Base-by-base conservation (phyloP, 2,888 invertebrate genomes). In the Drosophila limbata region DNA sequence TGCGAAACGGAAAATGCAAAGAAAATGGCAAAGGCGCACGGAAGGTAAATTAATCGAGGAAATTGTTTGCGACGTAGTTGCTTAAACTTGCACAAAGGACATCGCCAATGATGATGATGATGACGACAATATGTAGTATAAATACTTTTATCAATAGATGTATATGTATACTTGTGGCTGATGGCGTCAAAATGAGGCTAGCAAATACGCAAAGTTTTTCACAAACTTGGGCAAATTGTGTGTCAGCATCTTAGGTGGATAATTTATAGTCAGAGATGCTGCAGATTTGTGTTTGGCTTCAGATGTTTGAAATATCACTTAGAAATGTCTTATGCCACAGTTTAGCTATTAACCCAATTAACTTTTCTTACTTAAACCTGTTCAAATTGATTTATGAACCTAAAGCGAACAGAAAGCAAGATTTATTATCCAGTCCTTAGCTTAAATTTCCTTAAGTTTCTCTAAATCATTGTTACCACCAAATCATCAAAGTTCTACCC, bases 11-110 rank as follows among this genome's bases (percentile, higher is more conserved):
- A 76, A 84, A 77, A 75, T 73, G 86, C 76, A 72, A 82, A 69
- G 84, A 88, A 84, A 86, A 85, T 83, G 69, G 79, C 77, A 82
- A 79, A 80, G 83, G 80, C 83, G 72, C 72, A 70, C 80, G 84
- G 87, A 85, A 89, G 82, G 88, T 82, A 86, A 86, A 86, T 86
- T 86, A 86, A 86, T 89, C 88, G 88, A 86, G 85, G 85, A 86
- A 86, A 86, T 86, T 86, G 85, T 80, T 82, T 82, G 82, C 80
- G 84, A 78, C 82, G 85, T 74, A 89, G 85, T 89, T 78, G 75
- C 75, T 85, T 89, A 84, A 89, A 87, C 84, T 87, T 82, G 75
- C 89, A 89, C 85, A 89, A 89, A 88, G 74, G 52, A 61, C 73
- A 69, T 64, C 47, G 25, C 50, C 70, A 71, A 70, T 70, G 50